Evolutionary conservation across 1,140 invertebrate genomes (phyloP).

Genomic region (Delia radicum): DNA sequence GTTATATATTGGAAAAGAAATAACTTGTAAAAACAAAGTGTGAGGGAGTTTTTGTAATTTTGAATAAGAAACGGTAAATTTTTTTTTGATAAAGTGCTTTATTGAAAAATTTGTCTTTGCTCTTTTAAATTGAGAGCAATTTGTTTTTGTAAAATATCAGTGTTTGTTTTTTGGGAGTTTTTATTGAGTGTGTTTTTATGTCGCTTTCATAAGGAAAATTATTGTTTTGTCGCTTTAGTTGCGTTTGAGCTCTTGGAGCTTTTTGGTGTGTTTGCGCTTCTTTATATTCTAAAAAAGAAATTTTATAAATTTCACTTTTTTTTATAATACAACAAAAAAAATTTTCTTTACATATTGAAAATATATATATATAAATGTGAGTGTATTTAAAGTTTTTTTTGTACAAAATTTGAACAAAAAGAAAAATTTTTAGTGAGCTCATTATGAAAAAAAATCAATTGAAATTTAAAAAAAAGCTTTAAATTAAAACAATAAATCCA

Average conservation of each 20-base stretch:
- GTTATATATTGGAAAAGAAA: neutral
- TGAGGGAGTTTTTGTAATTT: neutral
- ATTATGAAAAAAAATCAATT: constrained; percentile 3
- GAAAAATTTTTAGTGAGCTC: neutral
- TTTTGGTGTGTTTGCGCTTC: constrained; percentile 22
- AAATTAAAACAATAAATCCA: neutral
- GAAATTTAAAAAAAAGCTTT: neutral
- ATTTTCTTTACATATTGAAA: neutral
- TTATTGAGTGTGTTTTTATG: neutral
- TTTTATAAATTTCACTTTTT: constrained; percentile 11
- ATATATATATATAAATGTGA: neutral
- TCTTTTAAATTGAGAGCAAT: neutral
- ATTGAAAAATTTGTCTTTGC: no score
- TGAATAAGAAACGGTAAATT: neutral
- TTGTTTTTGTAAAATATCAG: neutral
- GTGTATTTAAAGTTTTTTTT: neutral
- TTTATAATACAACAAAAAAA: constrained; percentile 10
- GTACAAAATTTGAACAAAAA: neutral
- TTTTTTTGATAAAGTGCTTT: neutral
- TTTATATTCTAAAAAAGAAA: constrained; percentile 13
- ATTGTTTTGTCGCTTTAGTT: constrained; percentile 14
- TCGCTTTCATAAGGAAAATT: constrained; percentile 8
- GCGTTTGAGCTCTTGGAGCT: constrained; percentile 20
- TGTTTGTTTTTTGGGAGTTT: neutral
- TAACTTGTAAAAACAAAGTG: neutral